phyloP scores from a whole-genome alignment of 2,888 invertebrate species.

The Limnephilus marmoratus region DNA sequence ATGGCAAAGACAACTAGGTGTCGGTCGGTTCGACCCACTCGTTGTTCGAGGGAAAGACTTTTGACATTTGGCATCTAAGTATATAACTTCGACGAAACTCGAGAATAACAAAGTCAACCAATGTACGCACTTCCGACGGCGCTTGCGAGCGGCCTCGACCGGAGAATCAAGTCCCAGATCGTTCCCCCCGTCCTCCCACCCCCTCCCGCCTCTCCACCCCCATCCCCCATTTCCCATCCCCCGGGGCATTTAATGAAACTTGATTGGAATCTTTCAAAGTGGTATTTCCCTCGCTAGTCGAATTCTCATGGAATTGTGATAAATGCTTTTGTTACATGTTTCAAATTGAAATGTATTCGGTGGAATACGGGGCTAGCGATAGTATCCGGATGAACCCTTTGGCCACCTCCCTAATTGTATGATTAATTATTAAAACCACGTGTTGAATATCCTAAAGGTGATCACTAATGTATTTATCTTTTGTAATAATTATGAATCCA shows the following conservation, averaged over 20 bases:
- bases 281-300: slow-evolving; percentile 6
- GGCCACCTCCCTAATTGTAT: neutral
- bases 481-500: too few relatives aligned
- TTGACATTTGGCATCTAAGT: too few relatives aligned
- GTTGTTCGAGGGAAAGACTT: too few relatives aligned
- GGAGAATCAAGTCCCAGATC: neutral
- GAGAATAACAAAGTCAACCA: too few relatives aligned
- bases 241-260: slow-evolving; percentile 59
- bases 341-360: neutral
- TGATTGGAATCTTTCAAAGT: slow-evolving; percentile 52
- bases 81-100: too few relatives aligned
- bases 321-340: neutral
- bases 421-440: neutral
- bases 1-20: too few relatives aligned
- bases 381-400: neutral
- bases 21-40: too few relatives aligned
- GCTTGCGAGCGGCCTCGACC: too few relatives aligned
- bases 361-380: neutral
- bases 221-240: neutral
- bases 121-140: too few relatives aligned
- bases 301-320: neutral
- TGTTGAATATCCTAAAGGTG: neutral
- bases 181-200: too few relatives aligned
- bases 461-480: neutral
- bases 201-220: neutral